Evolutionary conservation across 2,888 invertebrate genomes (phyloP).

Genomic region (Leptopterna dolabrata): DNA sequence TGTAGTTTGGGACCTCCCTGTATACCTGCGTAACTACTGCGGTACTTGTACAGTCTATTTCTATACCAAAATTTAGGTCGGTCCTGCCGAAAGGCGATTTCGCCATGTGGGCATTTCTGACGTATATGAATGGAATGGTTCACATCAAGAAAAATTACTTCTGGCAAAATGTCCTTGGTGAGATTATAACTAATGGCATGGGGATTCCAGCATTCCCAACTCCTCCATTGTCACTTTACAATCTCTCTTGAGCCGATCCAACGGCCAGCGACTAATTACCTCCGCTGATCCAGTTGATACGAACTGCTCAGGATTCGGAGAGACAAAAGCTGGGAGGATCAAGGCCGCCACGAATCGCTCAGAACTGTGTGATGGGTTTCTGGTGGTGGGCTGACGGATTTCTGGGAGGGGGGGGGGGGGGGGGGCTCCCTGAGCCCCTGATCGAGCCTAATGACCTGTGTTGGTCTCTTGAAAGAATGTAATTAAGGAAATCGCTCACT

Average conservation of each 20-base stretch:
- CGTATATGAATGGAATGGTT: neutral
- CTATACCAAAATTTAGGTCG: too few relatives aligned
- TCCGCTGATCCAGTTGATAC: neutral
- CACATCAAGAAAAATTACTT: neutral
- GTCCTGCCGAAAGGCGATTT: too few relatives aligned
- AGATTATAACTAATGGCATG: neutral
- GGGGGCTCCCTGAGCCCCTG: neutral
- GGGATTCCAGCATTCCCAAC: neutral
- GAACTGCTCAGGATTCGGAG: neutral
- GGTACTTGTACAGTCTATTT: too few relatives aligned
- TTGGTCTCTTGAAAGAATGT: neutral
- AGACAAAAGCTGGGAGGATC: slow-evolving; percentile 3
- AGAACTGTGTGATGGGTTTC: neutral
- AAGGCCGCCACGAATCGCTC: neutral
- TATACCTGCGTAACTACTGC: too few relatives aligned
- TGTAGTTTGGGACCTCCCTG: too few relatives aligned
- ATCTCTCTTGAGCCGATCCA: neutral
- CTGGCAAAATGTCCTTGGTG: neutral
- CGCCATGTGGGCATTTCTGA: neutral
- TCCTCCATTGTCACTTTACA: neutral
- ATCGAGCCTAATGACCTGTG: neutral
- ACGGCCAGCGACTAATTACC: neutral
- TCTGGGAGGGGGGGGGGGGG: neutral
- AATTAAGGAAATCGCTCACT: neutral
- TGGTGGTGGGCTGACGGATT: neutral